Base-by-base conservation (phyloP, 92 coral and sea anemone species). In the Galaxea fascicularis region DNA sequence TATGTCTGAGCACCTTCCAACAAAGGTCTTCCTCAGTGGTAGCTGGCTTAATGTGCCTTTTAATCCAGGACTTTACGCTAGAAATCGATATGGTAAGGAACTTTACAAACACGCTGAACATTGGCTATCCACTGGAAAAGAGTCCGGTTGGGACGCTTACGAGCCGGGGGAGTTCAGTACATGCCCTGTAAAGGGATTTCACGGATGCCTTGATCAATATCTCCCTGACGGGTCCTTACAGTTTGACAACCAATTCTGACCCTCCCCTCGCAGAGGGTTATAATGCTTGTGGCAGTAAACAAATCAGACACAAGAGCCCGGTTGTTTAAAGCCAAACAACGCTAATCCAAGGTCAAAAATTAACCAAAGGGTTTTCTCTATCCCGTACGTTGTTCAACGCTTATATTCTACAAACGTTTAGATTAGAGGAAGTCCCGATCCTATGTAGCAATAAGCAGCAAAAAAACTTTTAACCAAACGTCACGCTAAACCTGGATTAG, bases 41-140 rank as follows among this genome's bases (percentile, higher is more conserved):
- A 75, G 65, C 57, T 94, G 98, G 98, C 89, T 92, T 21, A 92
- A 89, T 64, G 92, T 74, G n/a, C 98, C 98, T 15, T 85, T 54
- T 53, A 94, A 92, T 78, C 98, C 95, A 53, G 98, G 98, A 27
- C 92, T 82, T 25, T 77, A 94, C 82, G 82, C 82, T 10, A 83
- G 98, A 11, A 92, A 94, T 70, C 92, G 98, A 46, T 94, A 94
- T 78, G 98, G 98, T 0, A 74, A 47, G 29, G 92, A 88, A 31
- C 84, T 94, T 20, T 94, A 94, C 35, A 86, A 88, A 1, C 95
- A 94, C 85, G 95, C 95, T 3, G 98, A 94, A 60, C 98, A 94
- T 68, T 94, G 98, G 98, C 71, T 94, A 65, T 65, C 93, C 27
- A 92, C 94, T 22, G 94, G 94, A 24, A 85, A 89, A 65, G 76